These are phyloP conservation scores for Rhopalosiphum maidis DNA, from an alignment of 1,140 invertebrate species.

Conservation along the genomic window DNA sequence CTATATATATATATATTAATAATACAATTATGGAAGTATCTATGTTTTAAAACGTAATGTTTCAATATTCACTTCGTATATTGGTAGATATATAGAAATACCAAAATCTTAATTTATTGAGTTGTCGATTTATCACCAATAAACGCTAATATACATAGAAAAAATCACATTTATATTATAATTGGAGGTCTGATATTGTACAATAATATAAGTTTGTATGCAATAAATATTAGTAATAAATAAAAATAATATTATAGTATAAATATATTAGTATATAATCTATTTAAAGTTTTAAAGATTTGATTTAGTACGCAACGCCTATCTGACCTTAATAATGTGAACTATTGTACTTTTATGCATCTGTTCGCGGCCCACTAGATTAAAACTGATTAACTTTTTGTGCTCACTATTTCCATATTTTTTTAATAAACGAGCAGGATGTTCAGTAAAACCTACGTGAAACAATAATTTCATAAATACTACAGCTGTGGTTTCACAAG, in stretches of 20 bases:
- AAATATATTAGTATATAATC: not conserved
- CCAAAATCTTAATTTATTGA: not conserved
- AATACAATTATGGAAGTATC: not conserved
- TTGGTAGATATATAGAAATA: not conserved
- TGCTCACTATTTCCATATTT: constrained; percentile 1
- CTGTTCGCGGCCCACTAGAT: not conserved
- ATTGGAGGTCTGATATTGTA: not conserved
- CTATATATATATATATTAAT: no score
- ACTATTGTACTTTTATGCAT: constrained; percentile 11
- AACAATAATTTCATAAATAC: not conserved
- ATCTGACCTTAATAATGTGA: constrained; percentile 19
- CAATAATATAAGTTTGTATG: not conserved
- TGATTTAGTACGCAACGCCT: not conserved
- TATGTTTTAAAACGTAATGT: not conserved
- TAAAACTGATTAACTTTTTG: constrained; percentile 40
- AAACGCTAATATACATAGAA: not conserved
- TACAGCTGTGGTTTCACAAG: not conserved
- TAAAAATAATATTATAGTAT: not conserved
- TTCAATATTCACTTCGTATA: not conserved
- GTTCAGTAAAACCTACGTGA: constrained; percentile 16
- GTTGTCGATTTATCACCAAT: not conserved
- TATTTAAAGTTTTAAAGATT: not conserved
- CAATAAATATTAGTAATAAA: not conserved
- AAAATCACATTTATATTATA: not conserved
- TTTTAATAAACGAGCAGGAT: constrained; percentile 8